phyloP scores from a whole-genome alignment of 2,113 vertebrate species.

The Sylvia atricapilla region DNA sequence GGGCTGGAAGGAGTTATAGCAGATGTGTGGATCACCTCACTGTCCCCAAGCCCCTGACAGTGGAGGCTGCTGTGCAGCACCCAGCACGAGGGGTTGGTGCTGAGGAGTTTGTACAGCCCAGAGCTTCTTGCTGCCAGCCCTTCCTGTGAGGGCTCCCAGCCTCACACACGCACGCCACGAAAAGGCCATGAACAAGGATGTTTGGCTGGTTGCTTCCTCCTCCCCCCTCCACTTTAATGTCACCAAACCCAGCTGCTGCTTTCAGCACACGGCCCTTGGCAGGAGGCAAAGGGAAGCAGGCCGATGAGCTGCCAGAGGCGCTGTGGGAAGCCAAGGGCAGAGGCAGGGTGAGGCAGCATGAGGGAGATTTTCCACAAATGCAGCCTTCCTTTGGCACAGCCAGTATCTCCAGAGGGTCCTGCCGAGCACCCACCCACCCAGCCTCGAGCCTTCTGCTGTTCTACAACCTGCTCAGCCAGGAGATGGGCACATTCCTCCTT shows the following conservation, averaged over 20 bases:
- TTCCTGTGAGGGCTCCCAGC: neutral
- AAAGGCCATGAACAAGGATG: neutral
- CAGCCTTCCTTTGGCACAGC: neutral
- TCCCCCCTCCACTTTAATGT: neutral
- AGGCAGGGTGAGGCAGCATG: fast-evolving
- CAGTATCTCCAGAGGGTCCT: neutral
- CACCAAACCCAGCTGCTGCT: slow-evolving; percentile 27
- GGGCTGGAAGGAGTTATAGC: neutral
- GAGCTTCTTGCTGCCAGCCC: fast-evolving
- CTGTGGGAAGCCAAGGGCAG: neutral
- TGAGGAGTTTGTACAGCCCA: neutral
- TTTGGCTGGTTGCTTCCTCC: neutral
- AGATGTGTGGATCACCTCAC: neutral
- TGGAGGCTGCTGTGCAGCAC: neutral
- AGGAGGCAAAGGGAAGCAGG: neutral
- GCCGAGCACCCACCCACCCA: fast-evolving
- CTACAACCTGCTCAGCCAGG: neutral
- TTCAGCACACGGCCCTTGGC: neutral
- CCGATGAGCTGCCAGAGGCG: neutral
- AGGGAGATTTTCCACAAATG: neutral
- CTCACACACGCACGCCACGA: fast-evolving
- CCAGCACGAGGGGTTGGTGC: neutral
- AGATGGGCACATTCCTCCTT: neutral
- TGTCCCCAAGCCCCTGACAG: neutral
- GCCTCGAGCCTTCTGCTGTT: neutral